A percentile compares a stretch with the other conserved stretches of the same genome.
Conservation (phyloP, 1,140 invertebrate genomes). For the Idris sp. region DNA sequence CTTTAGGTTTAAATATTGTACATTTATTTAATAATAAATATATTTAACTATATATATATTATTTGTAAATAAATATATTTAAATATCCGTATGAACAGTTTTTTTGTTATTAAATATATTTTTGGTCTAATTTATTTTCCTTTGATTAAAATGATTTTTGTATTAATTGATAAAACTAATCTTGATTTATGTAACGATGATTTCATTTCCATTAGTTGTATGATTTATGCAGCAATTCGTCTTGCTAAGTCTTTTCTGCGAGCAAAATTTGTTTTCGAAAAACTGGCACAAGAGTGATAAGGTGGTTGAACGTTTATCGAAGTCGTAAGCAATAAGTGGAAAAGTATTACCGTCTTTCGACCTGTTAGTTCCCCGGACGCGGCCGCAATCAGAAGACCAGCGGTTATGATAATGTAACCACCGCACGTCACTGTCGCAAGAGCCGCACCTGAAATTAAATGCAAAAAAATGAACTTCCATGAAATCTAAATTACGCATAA, state of each 20-base stretch:
- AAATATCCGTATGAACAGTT: too few species aligned
- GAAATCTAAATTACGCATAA: slow-evolving; percentile 5
- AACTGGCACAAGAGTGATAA: slow-evolving; percentile 51
- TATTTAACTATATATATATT: too few species aligned
- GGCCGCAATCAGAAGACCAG: slow-evolving; percentile 82
- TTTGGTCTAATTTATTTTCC: too few species aligned
- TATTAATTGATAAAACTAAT: too few species aligned
- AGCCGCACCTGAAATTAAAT: slow-evolving; percentile 72
- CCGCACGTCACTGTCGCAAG: slow-evolving; percentile 79
- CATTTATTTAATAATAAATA: too few species aligned
- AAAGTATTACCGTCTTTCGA: slow-evolving; percentile 79
- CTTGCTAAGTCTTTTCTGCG: slow-evolving; percentile 12
- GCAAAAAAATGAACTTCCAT: slow-evolving; percentile 25
- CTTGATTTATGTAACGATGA: too few species aligned
- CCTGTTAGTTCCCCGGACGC: slow-evolving; percentile 82
- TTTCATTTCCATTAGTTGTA: too few species aligned
- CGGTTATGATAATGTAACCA: slow-evolving; percentile 85
- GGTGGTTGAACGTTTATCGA: slow-evolving; percentile 33
- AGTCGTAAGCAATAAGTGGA: slow-evolving; percentile 29
- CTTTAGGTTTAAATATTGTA: too few species aligned
- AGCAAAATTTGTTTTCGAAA: slow-evolving; percentile 12
- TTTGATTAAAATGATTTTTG: too few species aligned
- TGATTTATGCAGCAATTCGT: slow-evolving; percentile 20
- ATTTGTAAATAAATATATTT: too few species aligned
- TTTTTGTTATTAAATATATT: too few species aligned